Percentiles rank a stretch among this genome's conserved stretches.
Evolutionary conservation across 2,113 vertebrate species (phyloP).

Genomic region (Tragulus kanchil): DNA sequence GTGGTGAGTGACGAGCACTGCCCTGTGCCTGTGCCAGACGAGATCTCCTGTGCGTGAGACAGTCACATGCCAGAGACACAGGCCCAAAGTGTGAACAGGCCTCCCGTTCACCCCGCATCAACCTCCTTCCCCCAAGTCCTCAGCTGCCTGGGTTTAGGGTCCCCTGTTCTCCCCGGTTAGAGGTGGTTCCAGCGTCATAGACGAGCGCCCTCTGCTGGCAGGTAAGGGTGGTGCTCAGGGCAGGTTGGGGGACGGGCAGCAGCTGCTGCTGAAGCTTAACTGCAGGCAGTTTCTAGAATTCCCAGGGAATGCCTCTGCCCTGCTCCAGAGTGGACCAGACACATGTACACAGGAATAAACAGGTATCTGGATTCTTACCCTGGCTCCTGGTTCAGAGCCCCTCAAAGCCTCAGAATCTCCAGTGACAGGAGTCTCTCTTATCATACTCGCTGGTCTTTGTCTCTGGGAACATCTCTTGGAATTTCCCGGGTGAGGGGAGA

Average conservation of each 20-base stretch:
- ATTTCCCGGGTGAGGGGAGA: neutral
- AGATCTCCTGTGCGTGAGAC: neutral
- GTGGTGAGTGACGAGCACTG: no score
- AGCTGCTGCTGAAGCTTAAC: neutral
- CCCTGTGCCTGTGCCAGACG: neutral
- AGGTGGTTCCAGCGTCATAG: neutral
- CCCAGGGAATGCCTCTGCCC: neutral
- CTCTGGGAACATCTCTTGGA: neutral
- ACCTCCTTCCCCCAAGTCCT: neutral
- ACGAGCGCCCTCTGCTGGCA: neutral
- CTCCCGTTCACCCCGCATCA: neutral
- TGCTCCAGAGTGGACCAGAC: no score
- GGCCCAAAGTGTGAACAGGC: accelerated
- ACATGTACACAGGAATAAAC: neutral
- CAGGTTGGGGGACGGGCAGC: neutral
- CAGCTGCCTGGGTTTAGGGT: neutral
- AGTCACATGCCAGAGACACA: neutral
- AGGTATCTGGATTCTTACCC: neutral
- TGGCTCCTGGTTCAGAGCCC: neutral
- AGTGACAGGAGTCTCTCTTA: neutral
- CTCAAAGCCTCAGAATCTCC: neutral
- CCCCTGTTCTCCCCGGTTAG: neutral
- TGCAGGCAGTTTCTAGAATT: neutral
- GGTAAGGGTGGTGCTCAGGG: neutral
- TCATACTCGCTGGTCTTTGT: neutral